A percentile compares a stretch with the other conserved stretches of the same genome.
Conservation (phyloP, 2,888 invertebrate genomes). For the Thereva nobilitata region DNA sequence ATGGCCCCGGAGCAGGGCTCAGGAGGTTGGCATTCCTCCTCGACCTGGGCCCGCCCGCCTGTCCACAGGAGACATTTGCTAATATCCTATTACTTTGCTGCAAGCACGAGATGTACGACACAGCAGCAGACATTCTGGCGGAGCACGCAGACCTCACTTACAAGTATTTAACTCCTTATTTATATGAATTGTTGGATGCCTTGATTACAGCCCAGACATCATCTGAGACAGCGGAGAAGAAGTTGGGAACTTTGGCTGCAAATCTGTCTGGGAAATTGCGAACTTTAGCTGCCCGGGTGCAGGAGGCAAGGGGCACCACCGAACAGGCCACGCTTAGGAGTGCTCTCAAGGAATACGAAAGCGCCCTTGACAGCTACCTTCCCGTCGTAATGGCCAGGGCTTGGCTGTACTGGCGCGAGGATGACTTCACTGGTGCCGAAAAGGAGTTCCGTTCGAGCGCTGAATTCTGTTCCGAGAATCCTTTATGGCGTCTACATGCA, state of each 20-base stretch:
- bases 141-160: conserved; percentile 96
- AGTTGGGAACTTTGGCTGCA: conserved; percentile 91
- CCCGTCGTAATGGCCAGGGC: conserved; percentile 99
- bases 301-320: conserved; percentile 85
- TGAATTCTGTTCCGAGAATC: conserved; percentile 97
- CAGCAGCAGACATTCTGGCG: conserved; percentile 96
- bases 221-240: conserved; percentile 92
- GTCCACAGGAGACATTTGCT: conserved; percentile 96
- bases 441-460: conserved; percentile 96
- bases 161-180: conserved; percentile 89
- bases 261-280: conserved; percentile 87
- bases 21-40: conserved; percentile 87
- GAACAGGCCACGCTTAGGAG: conserved; percentile 88
- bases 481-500: conserved; percentile 96
- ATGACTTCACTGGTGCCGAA: conserved; percentile 94
- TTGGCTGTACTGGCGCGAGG: conserved; percentile 97
- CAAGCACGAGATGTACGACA: conserved; percentile 95
- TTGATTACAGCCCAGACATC: conserved; percentile 97
- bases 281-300: conserved; percentile 91
- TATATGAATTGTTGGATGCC: conserved; percentile 95
- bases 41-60: conserved; percentile 82
- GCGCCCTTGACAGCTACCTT: conserved; percentile 87
- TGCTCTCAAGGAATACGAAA: conserved; percentile 87
- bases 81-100: conserved; percentile 93
- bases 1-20: conserved; percentile 86